These are phyloP conservation scores for Phoxinus dragarum DNA, from an alignment of 2,797 vertebrate genomes.

Conservation along the genomic window DNA sequence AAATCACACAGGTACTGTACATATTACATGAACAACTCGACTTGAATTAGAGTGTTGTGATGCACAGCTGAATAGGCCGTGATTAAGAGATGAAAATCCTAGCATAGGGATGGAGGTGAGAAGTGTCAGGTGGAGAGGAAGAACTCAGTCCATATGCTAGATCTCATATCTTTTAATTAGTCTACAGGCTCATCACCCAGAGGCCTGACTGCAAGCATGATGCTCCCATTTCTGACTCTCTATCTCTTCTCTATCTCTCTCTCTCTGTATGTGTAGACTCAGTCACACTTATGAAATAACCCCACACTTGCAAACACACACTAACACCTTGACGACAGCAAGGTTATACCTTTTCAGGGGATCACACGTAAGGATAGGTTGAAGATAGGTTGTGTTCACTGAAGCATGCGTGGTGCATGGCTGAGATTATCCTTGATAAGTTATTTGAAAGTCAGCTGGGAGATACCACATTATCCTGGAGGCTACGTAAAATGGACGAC, in stretches of 20 bases:
- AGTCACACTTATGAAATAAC: conserved; percentile 6
- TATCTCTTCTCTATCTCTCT: too few species aligned
- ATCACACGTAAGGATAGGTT: conserved; percentile 27
- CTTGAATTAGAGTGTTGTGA: background rate
- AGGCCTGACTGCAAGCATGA: conserved; percentile 11
- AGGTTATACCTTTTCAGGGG: background rate
- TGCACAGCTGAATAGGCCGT: conserved; percentile 32
- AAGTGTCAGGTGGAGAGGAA: conserved; percentile 45
- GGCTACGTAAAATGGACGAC: background rate
- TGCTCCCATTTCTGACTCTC: background rate
- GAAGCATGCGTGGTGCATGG: conserved; percentile 11
- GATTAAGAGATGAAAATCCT: conserved; percentile 52
- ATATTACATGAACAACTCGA: background rate
- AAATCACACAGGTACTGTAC: background rate
- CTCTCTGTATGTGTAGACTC: background rate
- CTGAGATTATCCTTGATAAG: conserved; percentile 19
- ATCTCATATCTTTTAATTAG: conserved; percentile 53
- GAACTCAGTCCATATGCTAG: conserved; percentile 44
- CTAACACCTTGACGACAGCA: background rate
- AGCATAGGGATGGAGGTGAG: conserved; percentile 31
- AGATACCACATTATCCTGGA: conserved; percentile 27
- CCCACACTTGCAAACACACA: background rate
- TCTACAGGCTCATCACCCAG: conserved; percentile 26
- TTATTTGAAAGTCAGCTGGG: conserved; percentile 11
- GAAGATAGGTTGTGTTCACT: conserved; percentile 22